Conservation (phyloP, 2,113 vertebrate species). For the Pedetes capensis region DNA sequence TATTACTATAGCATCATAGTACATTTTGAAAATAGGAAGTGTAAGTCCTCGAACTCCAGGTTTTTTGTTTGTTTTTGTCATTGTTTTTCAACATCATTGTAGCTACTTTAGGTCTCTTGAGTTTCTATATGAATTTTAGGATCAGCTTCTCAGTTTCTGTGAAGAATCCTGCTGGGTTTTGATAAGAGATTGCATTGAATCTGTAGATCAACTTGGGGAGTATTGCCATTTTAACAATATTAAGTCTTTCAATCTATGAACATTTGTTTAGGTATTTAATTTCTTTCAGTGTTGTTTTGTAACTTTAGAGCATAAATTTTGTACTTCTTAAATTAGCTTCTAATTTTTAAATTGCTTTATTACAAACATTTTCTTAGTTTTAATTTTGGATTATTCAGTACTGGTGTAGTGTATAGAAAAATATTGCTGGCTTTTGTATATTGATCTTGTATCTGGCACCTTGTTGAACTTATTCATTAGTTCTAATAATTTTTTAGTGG, state of each 20-base stretch:
- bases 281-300: too few species aligned
- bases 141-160: background rate
- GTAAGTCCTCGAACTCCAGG: background rate
- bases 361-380: background rate
- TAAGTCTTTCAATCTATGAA: too few species aligned
- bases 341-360: background rate
- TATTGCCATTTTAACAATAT: too few species aligned
- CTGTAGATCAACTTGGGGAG: too few species aligned
- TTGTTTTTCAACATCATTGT: background rate
- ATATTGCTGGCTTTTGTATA: background rate
- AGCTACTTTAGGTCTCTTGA: too few species aligned
- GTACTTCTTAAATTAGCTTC: background rate
- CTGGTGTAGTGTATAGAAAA: background rate
- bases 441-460: too few species aligned
- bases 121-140: too few species aligned
- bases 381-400: background rate
- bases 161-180: background rate
- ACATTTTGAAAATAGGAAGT: background rate
- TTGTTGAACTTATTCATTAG: too few species aligned
- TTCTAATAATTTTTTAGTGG: too few species aligned
- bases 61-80: background rate
- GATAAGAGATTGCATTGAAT: too few species aligned
- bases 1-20: too few species aligned
- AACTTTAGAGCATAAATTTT: background rate
- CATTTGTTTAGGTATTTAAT: too few species aligned